These are phyloP conservation scores for Ahaetulla prasina DNA, from an alignment of 2,113 vertebrate species.

Conservation along the genomic window DNA sequence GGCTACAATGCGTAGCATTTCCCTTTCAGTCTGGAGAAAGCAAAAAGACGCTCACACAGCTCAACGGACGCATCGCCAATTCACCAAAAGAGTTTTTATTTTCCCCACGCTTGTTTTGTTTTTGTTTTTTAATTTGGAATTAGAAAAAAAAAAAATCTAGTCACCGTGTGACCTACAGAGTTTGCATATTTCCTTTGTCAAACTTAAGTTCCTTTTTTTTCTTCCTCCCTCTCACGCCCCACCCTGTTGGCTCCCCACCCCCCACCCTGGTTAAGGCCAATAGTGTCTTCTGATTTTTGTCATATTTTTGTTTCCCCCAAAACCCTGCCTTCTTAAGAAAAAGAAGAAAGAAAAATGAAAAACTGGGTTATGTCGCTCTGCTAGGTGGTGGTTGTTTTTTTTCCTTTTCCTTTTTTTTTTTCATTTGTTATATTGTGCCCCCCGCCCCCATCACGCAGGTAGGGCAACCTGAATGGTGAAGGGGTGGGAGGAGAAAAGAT, in stretches of 20 bases:
- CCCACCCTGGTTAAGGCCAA: not conserved
- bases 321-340: not conserved
- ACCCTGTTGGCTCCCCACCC: no score
- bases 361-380: not conserved
- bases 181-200: constrained; percentile 34
- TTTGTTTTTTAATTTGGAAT: constrained; percentile 14
- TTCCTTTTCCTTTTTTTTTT: not conserved
- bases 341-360: not conserved
- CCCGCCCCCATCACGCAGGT: not conserved
- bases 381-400: not conserved
- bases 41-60: not conserved
- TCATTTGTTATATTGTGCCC: not conserved
- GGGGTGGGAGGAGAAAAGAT: not conserved
- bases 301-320: not conserved
- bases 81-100: not conserved
- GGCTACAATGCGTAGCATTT: not conserved
- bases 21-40: not conserved
- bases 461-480: not conserved
- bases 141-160: constrained; percentile 22
- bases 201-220: not conserved
- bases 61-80: not conserved
- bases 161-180: constrained; percentile 31
- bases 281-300: constrained; percentile 4
- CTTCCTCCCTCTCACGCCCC: not conserved
- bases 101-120: not conserved